Base-by-base conservation (phyloP, 2,113 vertebrate species). In the Potamarius usumacintae region DNA sequence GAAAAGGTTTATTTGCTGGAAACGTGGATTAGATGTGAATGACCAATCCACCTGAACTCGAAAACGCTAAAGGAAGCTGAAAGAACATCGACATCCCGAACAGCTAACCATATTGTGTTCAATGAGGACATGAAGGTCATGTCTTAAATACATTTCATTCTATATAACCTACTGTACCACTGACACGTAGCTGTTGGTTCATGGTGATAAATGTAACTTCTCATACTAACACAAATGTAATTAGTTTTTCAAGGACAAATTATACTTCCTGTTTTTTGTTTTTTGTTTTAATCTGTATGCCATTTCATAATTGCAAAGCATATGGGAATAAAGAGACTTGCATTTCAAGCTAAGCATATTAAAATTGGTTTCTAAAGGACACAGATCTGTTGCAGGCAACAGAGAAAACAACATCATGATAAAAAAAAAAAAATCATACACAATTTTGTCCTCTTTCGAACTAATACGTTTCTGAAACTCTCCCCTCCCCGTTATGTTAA, bases 231-330 rank as follows among this genome's bases (percentile, higher is more conserved):
- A 86, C 65, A 63, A 60, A 57, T 91, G 83, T 90, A 76, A 88
- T 85, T 90, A 86, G 87, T 74, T 89, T 86, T 89, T 89, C 83
- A 63, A 82, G 71, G 30, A 60, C 22, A 50, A 53, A 85, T 92
- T 92, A 82, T 90, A 83, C 85, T 90, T 92, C 84, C 90, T 89
- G 90, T 92, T 90, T 85, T 91, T 83, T 22, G 9, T 58, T 58
- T 34, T 30, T 83, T 22, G 9, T 58, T 58, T 34, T 30, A 10
- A 91, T 90, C 92, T 92, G 93, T 95, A 94, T 94, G 93, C 91
- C 92, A 94, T 91, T 92, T 92, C 92, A 94, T 94, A 92, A 89
- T 93, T 94, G 91, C 88, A 92, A 92, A 89, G 84, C 90, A 85
- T 94, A 93, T 95, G 94, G 76, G 78, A 90, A 90, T 90, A 90